phyloP scores from a whole-genome alignment of 2,888 invertebrate genomes.

The Quadriops clusia region DNA sequence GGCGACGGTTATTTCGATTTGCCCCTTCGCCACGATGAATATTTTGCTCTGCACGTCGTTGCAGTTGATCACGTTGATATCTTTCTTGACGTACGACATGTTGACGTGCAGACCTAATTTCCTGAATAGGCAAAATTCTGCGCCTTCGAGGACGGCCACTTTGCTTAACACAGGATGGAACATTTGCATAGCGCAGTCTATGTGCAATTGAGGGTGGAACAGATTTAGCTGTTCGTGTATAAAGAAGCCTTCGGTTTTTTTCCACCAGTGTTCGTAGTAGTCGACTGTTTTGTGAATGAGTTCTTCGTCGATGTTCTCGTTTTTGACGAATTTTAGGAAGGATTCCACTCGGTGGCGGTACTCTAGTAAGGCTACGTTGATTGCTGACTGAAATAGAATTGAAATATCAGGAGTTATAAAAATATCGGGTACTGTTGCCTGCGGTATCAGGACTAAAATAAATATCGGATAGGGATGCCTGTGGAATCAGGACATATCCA shows the following conservation, averaged over 20 bases:
- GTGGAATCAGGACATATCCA: too few relatives aligned
- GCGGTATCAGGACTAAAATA: too few relatives aligned
- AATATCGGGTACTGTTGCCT: conserved; percentile 1
- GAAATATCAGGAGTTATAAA: not conserved
- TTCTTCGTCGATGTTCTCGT: conserved; percentile 16
- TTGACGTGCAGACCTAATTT: conserved; percentile 8
- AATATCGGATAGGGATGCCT: not conserved
- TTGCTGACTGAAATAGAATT: conserved; percentile 15
- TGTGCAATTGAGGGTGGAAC: conserved; percentile 12
- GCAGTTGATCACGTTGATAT: conserved; percentile 19
- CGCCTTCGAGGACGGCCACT: conserved; percentile 9
- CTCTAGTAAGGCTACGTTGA: conserved; percentile 16
- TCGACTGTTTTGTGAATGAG: conserved; percentile 15
- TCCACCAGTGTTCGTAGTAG: conserved; percentile 19
- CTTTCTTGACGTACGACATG: conserved; percentile 16
- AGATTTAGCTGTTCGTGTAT: conserved; percentile 11
- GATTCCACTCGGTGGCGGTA: conserved; percentile 16
- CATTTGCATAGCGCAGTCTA: conserved; percentile 10
- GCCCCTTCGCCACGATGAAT: conserved; percentile 18
- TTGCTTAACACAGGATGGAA: conserved; percentile 8
- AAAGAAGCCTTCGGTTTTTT: conserved; percentile 16
- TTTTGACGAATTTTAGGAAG: conserved; percentile 18
- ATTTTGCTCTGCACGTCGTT: conserved; percentile 20
- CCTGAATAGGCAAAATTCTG: conserved; percentile 7
- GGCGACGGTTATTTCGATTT: conserved; percentile 7